These are phyloP conservation scores for Epistrophe eligans DNA, from an alignment of 2,888 invertebrate species.

Conservation along the genomic window DNA sequence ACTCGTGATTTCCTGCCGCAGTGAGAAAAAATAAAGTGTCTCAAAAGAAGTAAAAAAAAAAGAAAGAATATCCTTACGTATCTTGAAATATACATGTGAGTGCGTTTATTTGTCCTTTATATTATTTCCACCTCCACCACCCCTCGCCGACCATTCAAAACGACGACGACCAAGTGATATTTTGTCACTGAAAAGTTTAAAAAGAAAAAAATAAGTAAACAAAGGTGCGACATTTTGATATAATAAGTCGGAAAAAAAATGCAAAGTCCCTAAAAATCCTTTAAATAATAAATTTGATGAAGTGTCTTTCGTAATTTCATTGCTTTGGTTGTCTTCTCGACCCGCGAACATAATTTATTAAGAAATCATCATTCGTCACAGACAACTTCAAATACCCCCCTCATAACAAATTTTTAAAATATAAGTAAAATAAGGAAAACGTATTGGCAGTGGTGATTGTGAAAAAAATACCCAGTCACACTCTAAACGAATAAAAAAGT, in stretches of 20 bases:
- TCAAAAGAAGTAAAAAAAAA: conserved; percentile 19
- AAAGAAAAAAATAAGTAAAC: conserved; percentile 36
- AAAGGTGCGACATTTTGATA: conserved; percentile 47
- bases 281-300: conserved; percentile 69
- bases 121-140: background rate
- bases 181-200: conserved; percentile 33
- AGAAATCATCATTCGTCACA: conserved; percentile 62
- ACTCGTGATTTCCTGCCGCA: conserved; percentile 65
- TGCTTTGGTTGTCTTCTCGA: conserved; percentile 24
- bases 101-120: conserved; percentile 7
- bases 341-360: conserved; percentile 64
- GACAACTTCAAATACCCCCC: background rate
- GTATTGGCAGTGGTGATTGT: conserved; percentile 4
- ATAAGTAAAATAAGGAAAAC: background rate
- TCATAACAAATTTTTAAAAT: background rate
- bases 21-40: conserved; percentile 54
- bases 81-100: conserved; percentile 30
- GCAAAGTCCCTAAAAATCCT: conserved; percentile 56
- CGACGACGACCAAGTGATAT: conserved; percentile 29
- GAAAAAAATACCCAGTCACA: conserved; percentile 30
- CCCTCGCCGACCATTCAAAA: background rate
- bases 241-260: conserved; percentile 17
- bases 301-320: conserved; percentile 48
- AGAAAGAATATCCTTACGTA: conserved; percentile 20
- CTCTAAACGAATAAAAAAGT: conserved; percentile 13